phyloP scores from a whole-genome alignment of 2,797 vertebrate species.

The Anguilla anguilla region DNA sequence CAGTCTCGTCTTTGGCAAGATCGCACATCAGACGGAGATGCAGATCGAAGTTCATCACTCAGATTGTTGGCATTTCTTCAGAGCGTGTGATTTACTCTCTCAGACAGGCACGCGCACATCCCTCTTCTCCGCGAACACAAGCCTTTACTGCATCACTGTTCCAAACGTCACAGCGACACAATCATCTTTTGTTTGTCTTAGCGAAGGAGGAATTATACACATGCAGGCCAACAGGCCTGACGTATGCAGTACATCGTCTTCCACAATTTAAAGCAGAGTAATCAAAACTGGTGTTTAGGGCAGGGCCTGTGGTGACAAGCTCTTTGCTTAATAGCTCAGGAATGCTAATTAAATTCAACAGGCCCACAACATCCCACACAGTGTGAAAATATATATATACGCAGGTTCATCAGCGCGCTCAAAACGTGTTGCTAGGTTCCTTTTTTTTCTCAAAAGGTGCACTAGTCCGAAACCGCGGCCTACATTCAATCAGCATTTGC shows the following conservation, averaged over 20 bases:
- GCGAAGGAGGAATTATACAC: not conserved
- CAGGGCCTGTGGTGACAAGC: not conserved
- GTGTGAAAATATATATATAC: not conserved
- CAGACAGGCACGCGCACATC: not conserved
- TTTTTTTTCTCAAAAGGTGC: not conserved
- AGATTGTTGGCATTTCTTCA: conserved; percentile 17
- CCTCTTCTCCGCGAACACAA: not conserved
- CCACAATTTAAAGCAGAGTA: not conserved
- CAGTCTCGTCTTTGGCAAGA: not conserved
- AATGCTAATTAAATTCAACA: conserved; percentile 24
- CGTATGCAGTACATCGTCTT: not conserved
- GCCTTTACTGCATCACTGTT: not conserved
- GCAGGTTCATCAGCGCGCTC: not conserved
- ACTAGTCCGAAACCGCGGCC: not conserved
- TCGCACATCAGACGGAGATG: not conserved
- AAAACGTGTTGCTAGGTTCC: not conserved
- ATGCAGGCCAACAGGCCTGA: not conserved
- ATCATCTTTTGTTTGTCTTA: not conserved
- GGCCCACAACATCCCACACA: conserved; percentile 22
- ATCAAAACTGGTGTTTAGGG: not conserved
- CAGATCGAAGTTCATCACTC: not conserved
- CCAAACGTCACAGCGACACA: not conserved
- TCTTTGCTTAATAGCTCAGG: conserved; percentile 13
- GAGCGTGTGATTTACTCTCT: conserved; percentile 13
- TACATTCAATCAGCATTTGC: not conserved